Evolutionary conservation across 2,113 vertebrate species (phyloP).

Genomic region (Larimichthys polyactis): DNA sequence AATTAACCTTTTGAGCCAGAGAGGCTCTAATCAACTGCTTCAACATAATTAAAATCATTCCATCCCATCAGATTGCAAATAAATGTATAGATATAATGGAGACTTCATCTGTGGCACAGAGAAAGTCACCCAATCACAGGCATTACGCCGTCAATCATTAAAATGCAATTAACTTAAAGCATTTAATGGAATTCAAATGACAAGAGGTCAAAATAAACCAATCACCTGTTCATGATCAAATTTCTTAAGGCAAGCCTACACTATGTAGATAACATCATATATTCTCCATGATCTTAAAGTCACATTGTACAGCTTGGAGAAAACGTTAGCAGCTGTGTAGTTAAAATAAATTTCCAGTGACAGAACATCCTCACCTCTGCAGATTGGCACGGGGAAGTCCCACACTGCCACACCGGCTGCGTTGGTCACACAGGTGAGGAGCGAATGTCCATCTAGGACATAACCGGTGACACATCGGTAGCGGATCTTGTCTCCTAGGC

Average conservation of each 20-base stretch:
- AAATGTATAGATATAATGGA: slow-evolving; percentile 43
- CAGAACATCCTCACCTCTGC: slow-evolving; percentile 88
- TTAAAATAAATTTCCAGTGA: slow-evolving; percentile 13
- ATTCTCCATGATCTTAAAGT: not conserved
- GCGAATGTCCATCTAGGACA: slow-evolving; percentile 92
- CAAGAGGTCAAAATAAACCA: slow-evolving; percentile 50
- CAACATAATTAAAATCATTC: slow-evolving; percentile 49
- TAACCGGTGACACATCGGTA: slow-evolving; percentile 93
- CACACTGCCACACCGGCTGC: slow-evolving; percentile 92
- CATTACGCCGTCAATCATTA: slow-evolving; percentile 60
- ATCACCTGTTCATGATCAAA: slow-evolving; percentile 32
- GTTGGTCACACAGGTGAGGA: slow-evolving; percentile 92
- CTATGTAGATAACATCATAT: slow-evolving; percentile 36
- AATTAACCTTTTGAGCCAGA: slow-evolving; percentile 61
- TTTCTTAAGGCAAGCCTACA: slow-evolving; percentile 11
- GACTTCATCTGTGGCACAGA: slow-evolving; percentile 32
- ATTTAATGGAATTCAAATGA: slow-evolving; percentile 30
- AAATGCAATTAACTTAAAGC: slow-evolving; percentile 57
- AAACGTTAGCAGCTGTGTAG: slow-evolving; percentile 5
- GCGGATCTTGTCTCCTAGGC: slow-evolving; percentile 92
- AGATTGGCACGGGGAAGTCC: slow-evolving; percentile 98
- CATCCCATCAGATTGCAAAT: slow-evolving; percentile 48
- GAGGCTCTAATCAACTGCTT: slow-evolving; percentile 58
- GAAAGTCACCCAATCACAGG: slow-evolving; percentile 14
- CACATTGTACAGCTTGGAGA: not conserved